Base-by-base conservation (phyloP, 1,140 invertebrate species). In the Platyura marginata region DNA sequence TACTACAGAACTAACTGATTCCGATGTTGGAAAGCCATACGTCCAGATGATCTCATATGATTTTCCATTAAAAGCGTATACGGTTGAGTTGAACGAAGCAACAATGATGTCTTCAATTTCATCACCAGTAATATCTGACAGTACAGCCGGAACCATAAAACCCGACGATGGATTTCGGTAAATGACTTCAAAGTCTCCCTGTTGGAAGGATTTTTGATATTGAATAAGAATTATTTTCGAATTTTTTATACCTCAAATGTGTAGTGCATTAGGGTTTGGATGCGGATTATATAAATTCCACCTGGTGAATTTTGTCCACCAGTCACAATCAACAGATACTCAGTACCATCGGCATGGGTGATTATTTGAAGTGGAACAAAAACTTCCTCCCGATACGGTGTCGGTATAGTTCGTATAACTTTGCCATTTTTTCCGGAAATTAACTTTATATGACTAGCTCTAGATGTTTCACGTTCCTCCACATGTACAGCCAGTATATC, bases 71-170 rank as follows among this genome's bases (percentile, higher is more conserved):
- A 83, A 74, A 8, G 82, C 81, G 20, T 79, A 61, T 11, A 87
- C 69, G 1, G 70, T 76, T 1, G 79, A 75, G 55, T 83, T 81
- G 48, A 80, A 82, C 50, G 76, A 71, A 0, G 79, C 68, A 2
- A 68, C 65, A 39, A 88, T 68, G 44, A 89, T 80, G 53, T 90
- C 86, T 39, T 74, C 67, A 2, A 75, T 63, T 6, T 70, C 67
- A 61, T 90, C 86, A 6, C 66, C 69, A 43, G 73, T 88, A 29
- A 89, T 64, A 56, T 89, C 85, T 3, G 73, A 69, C 2, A 90
- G 51, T 25, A 84, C 74, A 4, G 83, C 78, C 3, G 81, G 68
- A n/a, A 72, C 57, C 33, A 72, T 61, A 2, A 75, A 56, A n/a
- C 72, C 72, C 39, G 58, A 58, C n/a, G 43, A 29, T 39, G 35